phyloP scores from a whole-genome alignment of 1,140 invertebrate species.

The Philopotamus ludificatus region DNA sequence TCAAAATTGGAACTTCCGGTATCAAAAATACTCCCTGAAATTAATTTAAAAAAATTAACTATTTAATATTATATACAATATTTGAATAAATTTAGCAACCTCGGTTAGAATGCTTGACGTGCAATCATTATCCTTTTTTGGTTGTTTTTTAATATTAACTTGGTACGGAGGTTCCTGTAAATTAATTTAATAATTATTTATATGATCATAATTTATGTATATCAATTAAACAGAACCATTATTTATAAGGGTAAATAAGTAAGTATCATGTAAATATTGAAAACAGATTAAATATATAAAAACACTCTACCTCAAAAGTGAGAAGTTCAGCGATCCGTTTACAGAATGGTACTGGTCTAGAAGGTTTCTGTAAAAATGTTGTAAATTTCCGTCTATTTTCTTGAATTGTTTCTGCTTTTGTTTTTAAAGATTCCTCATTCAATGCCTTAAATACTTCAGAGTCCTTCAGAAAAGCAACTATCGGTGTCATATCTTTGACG shows the following conservation, averaged over 20 bases:
- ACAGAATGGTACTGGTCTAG: conserved; percentile 58
- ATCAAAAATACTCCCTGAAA: conserved; percentile 41
- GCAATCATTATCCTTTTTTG: conserved; percentile 40
- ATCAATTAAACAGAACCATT: too few species aligned
- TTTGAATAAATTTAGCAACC: conserved; percentile 13
- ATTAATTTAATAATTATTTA: neutral
- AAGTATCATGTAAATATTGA: neutral
- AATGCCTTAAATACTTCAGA: conserved; percentile 69
- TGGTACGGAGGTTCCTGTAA: conserved; percentile 54
- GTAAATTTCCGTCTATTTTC: conserved; percentile 64
- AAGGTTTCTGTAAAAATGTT: conserved; percentile 70
- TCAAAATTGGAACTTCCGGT: conserved; percentile 48
- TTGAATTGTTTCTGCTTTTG: conserved; percentile 52
- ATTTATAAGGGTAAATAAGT: too few species aligned
- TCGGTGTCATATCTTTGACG: conserved; percentile 67
- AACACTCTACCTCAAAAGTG: conserved; percentile 6
- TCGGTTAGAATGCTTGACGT: conserved; percentile 32
- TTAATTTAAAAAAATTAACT: conserved; percentile 12
- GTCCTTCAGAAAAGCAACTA: conserved; percentile 61
- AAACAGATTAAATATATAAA: neutral
- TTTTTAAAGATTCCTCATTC: conserved; percentile 56
- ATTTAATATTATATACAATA: neutral
- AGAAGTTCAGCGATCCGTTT: conserved; percentile 16
- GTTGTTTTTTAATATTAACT: conserved; percentile 57
- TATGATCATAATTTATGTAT: too few species aligned